Percentiles rank a stretch among this genome's conserved stretches.
Evolutionary conservation across 1,140 invertebrate genomes (phyloP).

Genomic region (Caenorhabditis inopinata): DNA sequence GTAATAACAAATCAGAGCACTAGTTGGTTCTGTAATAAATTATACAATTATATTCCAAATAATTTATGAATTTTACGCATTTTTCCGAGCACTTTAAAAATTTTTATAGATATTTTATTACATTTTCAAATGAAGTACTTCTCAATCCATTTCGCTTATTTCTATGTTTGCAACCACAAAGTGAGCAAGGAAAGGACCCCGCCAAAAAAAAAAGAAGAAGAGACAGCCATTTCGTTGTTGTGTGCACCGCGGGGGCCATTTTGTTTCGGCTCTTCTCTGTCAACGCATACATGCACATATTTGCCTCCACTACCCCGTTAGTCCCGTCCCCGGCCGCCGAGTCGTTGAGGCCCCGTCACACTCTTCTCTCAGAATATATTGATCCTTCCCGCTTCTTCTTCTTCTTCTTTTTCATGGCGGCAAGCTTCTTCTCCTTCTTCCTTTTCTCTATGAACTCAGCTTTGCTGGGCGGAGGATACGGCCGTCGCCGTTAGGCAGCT

Average conservation of each 20-base stretch:
- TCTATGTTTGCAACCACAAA: not conserved
- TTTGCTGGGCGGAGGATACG: not conserved
- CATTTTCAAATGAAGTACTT: too few relatives aligned
- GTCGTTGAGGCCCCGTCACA: not conserved
- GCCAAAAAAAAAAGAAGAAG: not conserved
- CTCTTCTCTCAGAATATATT: constrained; percentile 30
- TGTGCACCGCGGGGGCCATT: not conserved
- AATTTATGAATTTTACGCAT: too few relatives aligned
- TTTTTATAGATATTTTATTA: too few relatives aligned
- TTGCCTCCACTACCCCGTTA: not conserved
- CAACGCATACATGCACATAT: constrained; percentile 9
- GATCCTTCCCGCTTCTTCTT: constrained; percentile 5
- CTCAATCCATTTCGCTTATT: not conserved
- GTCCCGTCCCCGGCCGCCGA: constrained; percentile 19
- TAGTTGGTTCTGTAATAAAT: too few relatives aligned
- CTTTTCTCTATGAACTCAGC: constrained; percentile 10
- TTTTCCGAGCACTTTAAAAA: too few relatives aligned
- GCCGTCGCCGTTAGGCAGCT: not conserved
- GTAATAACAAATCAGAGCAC: too few relatives aligned
- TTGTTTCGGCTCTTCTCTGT: constrained; percentile 11
- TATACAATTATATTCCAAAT: too few relatives aligned
- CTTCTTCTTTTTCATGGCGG: not conserved
- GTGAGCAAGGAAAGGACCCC: not conserved
- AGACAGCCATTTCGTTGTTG: not conserved
- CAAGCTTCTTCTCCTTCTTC: not conserved